Evolutionary conservation across 2,113 vertebrate species (phyloP), one percentile per base, ranked within the genome.

Genomic region (Perca fluviatilis): DNA sequence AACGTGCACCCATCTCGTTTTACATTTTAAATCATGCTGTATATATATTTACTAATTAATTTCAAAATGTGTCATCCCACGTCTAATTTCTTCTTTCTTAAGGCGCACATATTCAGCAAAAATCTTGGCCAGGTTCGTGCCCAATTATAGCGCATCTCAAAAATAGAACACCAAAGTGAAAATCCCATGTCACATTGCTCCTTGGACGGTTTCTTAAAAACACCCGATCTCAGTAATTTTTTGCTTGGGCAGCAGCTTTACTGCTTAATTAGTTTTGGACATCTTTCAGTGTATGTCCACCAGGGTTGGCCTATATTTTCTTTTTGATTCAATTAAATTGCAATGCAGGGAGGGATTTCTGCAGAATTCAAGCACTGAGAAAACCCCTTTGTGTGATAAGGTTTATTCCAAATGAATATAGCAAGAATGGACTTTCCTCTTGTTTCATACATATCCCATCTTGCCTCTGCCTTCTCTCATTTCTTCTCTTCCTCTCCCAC

Each of bases 231-330:
- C 4, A 27, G 53, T 73, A 2, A 62, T 72, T 81, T 72, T 83
- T 27, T 76, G 79, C 89, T 74, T 70, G 25, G 75, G 46, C 72
- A 57, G 86, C 75, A 88, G 76, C 78, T 81, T 78, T 30, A 67
- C 5, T 25, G 74, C 72, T 84, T 89, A 83, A 89, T 92, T 83
- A 85, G 89, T 72, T 82, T 69, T 77, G 83, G 79, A 60, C 47
- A 60, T 84, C 56, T 76, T 49, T 84, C 61, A 49, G 73, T 27
- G 8, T 27, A 25, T 46, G 72, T 86, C 77, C 83, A 83, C 60
- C 16, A 64, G 73, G 57, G 15, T 1, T 87, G 83, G 82, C 85
- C 85, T 84, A 19, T 62, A 63, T 88, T 88, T 82, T 30, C 21
- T 36, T 73, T 82, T 50, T 71, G 78, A 86, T 83, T 88, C 33